Evolutionary conservation across 2,888 invertebrate genomes (phyloP), one percentile per base, ranked within the genome.

Genomic region (Oligia strigilis): DNA sequence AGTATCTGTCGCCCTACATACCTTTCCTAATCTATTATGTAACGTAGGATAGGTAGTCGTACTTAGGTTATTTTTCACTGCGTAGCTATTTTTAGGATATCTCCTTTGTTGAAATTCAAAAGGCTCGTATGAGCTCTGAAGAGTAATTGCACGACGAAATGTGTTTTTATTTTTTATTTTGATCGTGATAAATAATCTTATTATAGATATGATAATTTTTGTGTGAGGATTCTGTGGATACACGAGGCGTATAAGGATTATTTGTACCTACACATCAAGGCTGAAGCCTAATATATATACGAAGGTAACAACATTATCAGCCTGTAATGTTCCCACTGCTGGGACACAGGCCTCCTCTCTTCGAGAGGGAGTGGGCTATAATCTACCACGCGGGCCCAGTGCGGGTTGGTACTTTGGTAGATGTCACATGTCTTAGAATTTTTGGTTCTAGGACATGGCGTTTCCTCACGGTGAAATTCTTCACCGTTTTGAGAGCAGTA

Each of bases 1-100:
- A 76, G 46, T 74, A 69, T 80, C 23, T 80, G 55, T 79, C 75
- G 91, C 70, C 89, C 90, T 82, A 92, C 77, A 90, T 92, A 87
- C 80, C 66, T 58, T 49, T 49, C 29, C 17, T 77, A 79, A 85
- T 82, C 77, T 85, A 85, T 88, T 89, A 84, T 88, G 75, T 88
- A 90, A 89, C 85, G 80, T 75, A 74, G 36, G 78, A 76, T 67
- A 60, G 40, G 66, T 65, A 70, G 64, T 70, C 52, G 66, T 65
- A 70, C 66, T 70, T 58, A 58, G 13, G 60, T 69, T 78, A 74
- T 78, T 77, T 84, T 78, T 74, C 77, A 81, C 72, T 75, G 69
- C 29, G 19, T 64, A 4, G 8, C 29, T 88, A 84, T 88, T 88
- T 88, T 90, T 81, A 83, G 77, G 77, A 87, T 46, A 19, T 55